Evolutionary conservation across 2,797 vertebrate species (phyloP).

Genomic region (Sebastes hopkinsi): DNA sequence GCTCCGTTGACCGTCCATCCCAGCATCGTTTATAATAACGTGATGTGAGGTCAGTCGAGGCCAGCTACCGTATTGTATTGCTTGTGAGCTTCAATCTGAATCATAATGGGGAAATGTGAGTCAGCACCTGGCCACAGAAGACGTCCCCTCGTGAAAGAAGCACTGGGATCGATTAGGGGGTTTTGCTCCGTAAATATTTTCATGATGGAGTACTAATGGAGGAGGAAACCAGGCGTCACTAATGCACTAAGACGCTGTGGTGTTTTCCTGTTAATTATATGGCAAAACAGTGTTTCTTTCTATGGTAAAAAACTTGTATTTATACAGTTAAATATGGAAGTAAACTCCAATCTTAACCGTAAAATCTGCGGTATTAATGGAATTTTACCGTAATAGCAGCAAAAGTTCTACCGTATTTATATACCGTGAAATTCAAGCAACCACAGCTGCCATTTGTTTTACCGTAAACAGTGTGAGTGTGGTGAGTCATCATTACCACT

Average conservation of each 20-base stretch:
- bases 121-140: conserved; percentile 22
- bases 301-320: not conserved
- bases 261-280: not conserved
- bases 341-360: no score
- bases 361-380: no score
- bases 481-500: conserved; percentile 17
- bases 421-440: no score
- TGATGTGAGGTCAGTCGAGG: not conserved
- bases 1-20: not conserved
- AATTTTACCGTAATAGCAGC: no score
- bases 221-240: conserved; percentile 22
- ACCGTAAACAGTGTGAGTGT: not conserved
- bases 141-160: not conserved
- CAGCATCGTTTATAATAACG: not conserved
- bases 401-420: no score
- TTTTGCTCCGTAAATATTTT: conserved; percentile 28
- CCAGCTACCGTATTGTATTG: not conserved
- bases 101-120: conserved; percentile 13
- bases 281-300: not conserved
- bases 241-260: conserved; percentile 3
- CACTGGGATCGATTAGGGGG: conserved; percentile 17
- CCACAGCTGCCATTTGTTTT: no score
- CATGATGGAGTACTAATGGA: conserved; percentile 29
- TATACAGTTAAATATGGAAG: not conserved
- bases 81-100: not conserved